A percentile compares a stretch with the other conserved stretches of the same genome.
Evolutionary conservation across 2,888 invertebrate species (phyloP).

Genomic region (Nephrotoma flavescens): DNA sequence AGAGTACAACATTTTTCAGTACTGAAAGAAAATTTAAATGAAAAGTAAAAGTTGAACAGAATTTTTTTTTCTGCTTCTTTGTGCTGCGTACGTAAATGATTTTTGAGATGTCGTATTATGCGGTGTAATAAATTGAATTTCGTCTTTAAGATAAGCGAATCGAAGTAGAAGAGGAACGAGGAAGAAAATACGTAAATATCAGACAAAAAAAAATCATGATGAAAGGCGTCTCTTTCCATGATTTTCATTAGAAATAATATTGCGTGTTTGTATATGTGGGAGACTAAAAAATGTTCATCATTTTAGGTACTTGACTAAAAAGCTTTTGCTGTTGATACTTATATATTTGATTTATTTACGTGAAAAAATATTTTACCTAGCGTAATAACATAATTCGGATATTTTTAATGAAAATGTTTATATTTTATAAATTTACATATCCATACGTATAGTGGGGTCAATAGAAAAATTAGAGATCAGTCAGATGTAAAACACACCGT

Average conservation of each 20-base stretch:
- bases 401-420: not conserved
- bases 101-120: not conserved
- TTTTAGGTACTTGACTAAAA: not conserved
- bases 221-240: not conserved
- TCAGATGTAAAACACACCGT: not conserved
- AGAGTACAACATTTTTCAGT: not conserved
- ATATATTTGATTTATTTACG: not conserved
- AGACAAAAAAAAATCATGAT: not conserved
- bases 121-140: not conserved
- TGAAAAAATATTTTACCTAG: not conserved
- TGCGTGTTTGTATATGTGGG: not conserved
- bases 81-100: not conserved
- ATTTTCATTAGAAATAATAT: not conserved
- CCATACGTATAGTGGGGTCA: not conserved
- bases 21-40: not conserved
- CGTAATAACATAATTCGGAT: too few species aligned
- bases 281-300: not conserved
- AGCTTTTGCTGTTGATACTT: not conserved
- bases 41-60: not conserved
- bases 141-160: not conserved
- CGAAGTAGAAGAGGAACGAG: not conserved
- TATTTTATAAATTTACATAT: not conserved
- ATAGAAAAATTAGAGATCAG: not conserved
- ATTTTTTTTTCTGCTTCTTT: not conserved
- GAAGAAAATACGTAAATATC: not conserved